These are phyloP conservation scores for Acanthopleura granulata DNA, from an alignment of 2,888 invertebrate species.

Conservation along the genomic window DNA sequence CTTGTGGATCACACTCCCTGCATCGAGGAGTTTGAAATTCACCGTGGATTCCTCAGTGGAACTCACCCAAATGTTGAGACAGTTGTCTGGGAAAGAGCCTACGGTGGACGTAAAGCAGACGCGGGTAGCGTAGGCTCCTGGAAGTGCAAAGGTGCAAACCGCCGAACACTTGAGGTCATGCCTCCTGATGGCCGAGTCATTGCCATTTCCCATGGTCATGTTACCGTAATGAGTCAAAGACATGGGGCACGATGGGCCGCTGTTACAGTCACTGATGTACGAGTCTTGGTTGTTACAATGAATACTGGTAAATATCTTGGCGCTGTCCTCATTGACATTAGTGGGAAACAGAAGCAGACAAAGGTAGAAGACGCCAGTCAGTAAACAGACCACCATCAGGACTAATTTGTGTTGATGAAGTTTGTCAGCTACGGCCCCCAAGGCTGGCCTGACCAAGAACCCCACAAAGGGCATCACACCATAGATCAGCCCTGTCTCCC, in stretches of 20 bases:
- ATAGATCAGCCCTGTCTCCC: slow-evolving; percentile 83
- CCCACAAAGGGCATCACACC: slow-evolving; percentile 85
- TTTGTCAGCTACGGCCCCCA: slow-evolving; percentile 85
- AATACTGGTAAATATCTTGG: slow-evolving; percentile 37
- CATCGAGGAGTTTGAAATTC: slow-evolving; percentile 13
- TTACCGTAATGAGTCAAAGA: slow-evolving; percentile 23
- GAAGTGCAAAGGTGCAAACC: slow-evolving; percentile 30
- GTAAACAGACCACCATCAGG: slow-evolving; percentile 81
- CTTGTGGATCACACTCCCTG: not conserved
- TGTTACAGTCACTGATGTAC: slow-evolving; percentile 47
- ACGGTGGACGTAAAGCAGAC: slow-evolving; percentile 38
- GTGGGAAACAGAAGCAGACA: slow-evolving; percentile 75
- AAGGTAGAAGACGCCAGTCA: slow-evolving; percentile 85
- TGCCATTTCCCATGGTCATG: slow-evolving; percentile 12
- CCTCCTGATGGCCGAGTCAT: not conserved
- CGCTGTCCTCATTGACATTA: slow-evolving; percentile 24
- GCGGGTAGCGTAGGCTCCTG: slow-evolving; percentile 25
- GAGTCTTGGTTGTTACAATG: slow-evolving; percentile 51
- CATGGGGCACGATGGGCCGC: slow-evolving; percentile 17
- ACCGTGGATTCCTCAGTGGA: slow-evolving; percentile 22
- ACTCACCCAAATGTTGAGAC: slow-evolving; percentile 32
- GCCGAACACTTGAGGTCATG: slow-evolving; percentile 12
- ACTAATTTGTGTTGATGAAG: slow-evolving; percentile 85
- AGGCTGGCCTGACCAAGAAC: slow-evolving; percentile 82
- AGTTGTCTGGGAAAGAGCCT: slow-evolving; percentile 24